Evolutionary conservation across 2,113 vertebrate species (phyloP).

Genomic region (Labeo rohita): DNA sequence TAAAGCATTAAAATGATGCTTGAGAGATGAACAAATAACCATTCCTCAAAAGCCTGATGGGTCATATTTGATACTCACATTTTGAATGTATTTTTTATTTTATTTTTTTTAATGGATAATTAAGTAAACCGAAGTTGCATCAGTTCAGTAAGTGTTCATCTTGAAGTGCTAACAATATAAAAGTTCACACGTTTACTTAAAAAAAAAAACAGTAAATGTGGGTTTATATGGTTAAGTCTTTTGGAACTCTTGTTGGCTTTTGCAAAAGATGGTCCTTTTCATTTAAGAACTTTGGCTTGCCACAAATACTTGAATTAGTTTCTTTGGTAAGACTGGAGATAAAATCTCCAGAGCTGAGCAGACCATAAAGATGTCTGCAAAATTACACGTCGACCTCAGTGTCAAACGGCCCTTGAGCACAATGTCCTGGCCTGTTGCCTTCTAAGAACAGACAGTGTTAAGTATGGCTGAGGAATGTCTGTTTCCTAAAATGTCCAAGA

Average conservation of each 20-base stretch:
- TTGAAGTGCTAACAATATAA: too few species aligned
- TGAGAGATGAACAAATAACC: too few species aligned
- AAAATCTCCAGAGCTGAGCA: conserved; percentile 53
- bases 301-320: conserved; percentile 43
- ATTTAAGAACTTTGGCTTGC: conserved; percentile 17
- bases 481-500: background rate
- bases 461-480: background rate
- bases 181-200: too few species aligned
- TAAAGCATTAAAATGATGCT: too few species aligned
- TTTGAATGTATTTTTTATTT: too few species aligned
- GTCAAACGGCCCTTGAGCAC: conserved; percentile 14
- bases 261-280: background rate
- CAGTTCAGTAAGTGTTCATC: too few species aligned
- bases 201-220: background rate
- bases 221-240: background rate
- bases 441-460: background rate
- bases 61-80: too few species aligned
- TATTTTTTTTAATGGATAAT: too few species aligned
- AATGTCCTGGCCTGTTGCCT: conserved; percentile 29
- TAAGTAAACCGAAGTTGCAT: too few species aligned
- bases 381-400: conserved; percentile 45
- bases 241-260: background rate
- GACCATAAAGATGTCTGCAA: conserved; percentile 56
- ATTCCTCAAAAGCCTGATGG: too few species aligned
- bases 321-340: conserved; percentile 49